Base-by-base conservation (phyloP, 2,888 invertebrate genomes). In the Tipula lateralis region DNA sequence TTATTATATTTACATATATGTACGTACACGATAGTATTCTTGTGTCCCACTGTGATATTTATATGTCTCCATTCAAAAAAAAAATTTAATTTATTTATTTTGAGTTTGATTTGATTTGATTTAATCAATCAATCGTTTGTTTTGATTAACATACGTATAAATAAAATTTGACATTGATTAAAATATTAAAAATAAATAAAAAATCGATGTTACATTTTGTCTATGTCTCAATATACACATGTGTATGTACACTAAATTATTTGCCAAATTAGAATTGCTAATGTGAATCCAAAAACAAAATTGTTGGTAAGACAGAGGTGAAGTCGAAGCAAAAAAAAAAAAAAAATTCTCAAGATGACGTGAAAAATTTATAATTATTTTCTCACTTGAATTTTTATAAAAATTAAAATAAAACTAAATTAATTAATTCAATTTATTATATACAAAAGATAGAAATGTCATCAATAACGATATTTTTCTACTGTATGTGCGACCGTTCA, bases 51-150 rank as follows among this genome's bases (percentile, higher is more conserved):
- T 66, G 66, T 66, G 66, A n/a, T 66, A 66, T 66, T 66, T 66
- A 24, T 66, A 66, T 66, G 66, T 66, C 66, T 66, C 66, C 66
- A 66, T n/a, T 66, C 66, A 66, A 6, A n/a, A n/a, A n/a, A n/a
- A n/a, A n/a, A n/a, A 66, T 66, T 24, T 66, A 9, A 66, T 44
- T n/a, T 44, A 44, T 44, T 44, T 44, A 44, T 44, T 16, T 44
- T 5, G 16, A 44, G 16, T 44, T 44, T 44, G 6, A 16, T 44
- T 66, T 66, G 66, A 66, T 66, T 66, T 66, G 66, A 66, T 66
- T 66, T 66, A 66, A 66, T 66, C 66, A 66, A 66, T 66, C 66
- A 66, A 66, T 66, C 66, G 66, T 66, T 66, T 66, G n/a, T n/a
- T 66, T 66, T 66, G 66, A 66, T 66, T 66, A 66, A 66, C 66